Conservation (phyloP, 2,888 invertebrate genomes). For the Cheilosia vernalis region DNA sequence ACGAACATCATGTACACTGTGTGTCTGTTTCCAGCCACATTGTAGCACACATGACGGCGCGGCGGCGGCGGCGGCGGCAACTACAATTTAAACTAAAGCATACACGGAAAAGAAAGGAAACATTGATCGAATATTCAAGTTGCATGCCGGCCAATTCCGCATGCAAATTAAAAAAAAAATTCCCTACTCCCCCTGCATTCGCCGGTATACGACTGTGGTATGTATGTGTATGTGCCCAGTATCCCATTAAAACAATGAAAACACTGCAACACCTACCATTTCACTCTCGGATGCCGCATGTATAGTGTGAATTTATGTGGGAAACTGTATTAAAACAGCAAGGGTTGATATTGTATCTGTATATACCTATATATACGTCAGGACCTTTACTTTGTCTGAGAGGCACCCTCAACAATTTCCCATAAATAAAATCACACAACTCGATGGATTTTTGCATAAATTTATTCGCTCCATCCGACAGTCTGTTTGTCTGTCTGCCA, state of each 20-base stretch:
- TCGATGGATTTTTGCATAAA: slow-evolving; percentile 69
- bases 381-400: slow-evolving; percentile 37
- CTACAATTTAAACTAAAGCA: slow-evolving; percentile 41
- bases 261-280: slow-evolving; percentile 63
- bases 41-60: slow-evolving; percentile 18
- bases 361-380: slow-evolving; percentile 1
- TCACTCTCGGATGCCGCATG: slow-evolving; percentile 78
- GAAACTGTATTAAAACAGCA: slow-evolving; percentile 78
- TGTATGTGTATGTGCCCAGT: slow-evolving; percentile 17
- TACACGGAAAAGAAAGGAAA: slow-evolving; percentile 42
- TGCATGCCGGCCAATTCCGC: slow-evolving; percentile 68
- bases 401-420: slow-evolving; percentile 47
- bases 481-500: slow-evolving; percentile 28
- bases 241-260: slow-evolving; percentile 50
- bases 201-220: not conserved
- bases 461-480: slow-evolving; percentile 44
- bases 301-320: slow-evolving; percentile 84
- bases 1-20: slow-evolving; percentile 19
- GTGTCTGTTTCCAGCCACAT: slow-evolving; percentile 12
- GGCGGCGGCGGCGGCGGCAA: slow-evolving; percentile 13
- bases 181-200: slow-evolving; percentile 2
- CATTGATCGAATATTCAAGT: slow-evolving; percentile 70
- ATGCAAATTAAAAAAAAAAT: slow-evolving; percentile 61
- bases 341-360: slow-evolving; percentile 40
- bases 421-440: slow-evolving; percentile 60